A percentile compares a stretch with the other conserved stretches of the same genome.
These are phyloP conservation scores for Hyles vespertilio DNA, from an alignment of 1,140 invertebrate species.

Conservation along the genomic window DNA sequence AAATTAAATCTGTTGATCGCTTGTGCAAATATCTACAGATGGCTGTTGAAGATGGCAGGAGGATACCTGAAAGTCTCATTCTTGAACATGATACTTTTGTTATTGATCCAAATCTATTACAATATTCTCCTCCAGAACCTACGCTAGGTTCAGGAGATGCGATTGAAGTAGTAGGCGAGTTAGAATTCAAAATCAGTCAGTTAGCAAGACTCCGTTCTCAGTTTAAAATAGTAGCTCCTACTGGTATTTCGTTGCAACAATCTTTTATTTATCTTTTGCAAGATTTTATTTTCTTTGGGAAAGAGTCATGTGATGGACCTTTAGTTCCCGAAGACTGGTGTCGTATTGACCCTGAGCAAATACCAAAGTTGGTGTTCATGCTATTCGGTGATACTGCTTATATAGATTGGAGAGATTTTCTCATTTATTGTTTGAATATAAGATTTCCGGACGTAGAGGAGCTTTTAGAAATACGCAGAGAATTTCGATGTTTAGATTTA, in stretches of 20 bases:
- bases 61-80: slow-evolving; percentile 64
- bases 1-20: slow-evolving; percentile 75
- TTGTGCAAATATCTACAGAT: slow-evolving; percentile 74
- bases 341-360: slow-evolving; percentile 61
- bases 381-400: slow-evolving; percentile 73
- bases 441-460: slow-evolving; percentile 72
- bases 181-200: slow-evolving; percentile 72
- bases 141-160: slow-evolving; percentile 28
- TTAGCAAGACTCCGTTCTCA: slow-evolving; percentile 68
- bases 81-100: slow-evolving; percentile 69
- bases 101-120: slow-evolving; percentile 60
- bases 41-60: slow-evolving; percentile 75
- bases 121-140: slow-evolving; percentile 35
- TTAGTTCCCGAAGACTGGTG: slow-evolving; percentile 74
- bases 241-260: slow-evolving; percentile 70
- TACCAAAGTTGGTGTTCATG: slow-evolving; percentile 62
- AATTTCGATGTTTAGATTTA: slow-evolving; percentile 65
- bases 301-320: slow-evolving; percentile 62
- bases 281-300: slow-evolving; percentile 73
- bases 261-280: slow-evolving; percentile 76
- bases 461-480: slow-evolving; percentile 63
- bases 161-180: slow-evolving; percentile 37
- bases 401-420: slow-evolving; percentile 79
- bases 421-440: slow-evolving; percentile 76
- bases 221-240: slow-evolving; percentile 73